Percentiles rank a stretch among this genome's conserved stretches.
These are phyloP conservation scores for Sebastes taczanowskii DNA, from an alignment of 2,797 vertebrate genomes.

Conservation along the genomic window DNA sequence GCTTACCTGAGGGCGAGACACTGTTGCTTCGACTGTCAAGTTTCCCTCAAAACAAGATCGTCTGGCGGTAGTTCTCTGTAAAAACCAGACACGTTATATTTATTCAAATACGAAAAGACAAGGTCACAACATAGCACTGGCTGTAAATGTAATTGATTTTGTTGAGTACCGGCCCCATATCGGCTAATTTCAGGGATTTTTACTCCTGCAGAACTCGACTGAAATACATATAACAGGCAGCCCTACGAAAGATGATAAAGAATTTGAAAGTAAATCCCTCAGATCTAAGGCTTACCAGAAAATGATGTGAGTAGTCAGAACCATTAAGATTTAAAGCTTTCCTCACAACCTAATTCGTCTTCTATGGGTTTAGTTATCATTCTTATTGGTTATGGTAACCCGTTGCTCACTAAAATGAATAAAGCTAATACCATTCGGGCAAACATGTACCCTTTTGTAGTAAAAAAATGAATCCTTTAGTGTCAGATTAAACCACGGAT, in stretches of 20 bases:
- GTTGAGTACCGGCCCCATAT: not conserved
- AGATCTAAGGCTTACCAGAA: not conserved
- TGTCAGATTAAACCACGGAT: not conserved
- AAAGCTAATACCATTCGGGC: not conserved
- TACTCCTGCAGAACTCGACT: not conserved
- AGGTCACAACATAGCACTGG: not conserved
- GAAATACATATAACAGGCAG: not conserved
- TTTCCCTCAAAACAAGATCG: not conserved
- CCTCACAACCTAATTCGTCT: not conserved
- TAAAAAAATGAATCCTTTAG: not conserved
- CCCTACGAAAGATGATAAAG: not conserved
- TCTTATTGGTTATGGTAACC: not conserved
- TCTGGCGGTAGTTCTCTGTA: not conserved
- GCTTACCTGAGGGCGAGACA: not conserved
- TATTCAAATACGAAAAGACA: conserved; percentile 4
- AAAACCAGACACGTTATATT: not conserved
- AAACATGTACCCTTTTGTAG: not conserved
- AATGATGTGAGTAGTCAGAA: not conserved
- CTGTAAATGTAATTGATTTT: conserved; percentile 1
- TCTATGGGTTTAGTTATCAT: not conserved
- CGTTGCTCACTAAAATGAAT: not conserved
- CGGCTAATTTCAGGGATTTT: not conserved
- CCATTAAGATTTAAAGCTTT: not conserved
- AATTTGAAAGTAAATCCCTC: not conserved
- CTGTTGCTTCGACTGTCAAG: not conserved